These are phyloP conservation scores for Dicroscelio sp. DNA, from an alignment of 2,888 invertebrate species.

Conservation along the genomic window DNA sequence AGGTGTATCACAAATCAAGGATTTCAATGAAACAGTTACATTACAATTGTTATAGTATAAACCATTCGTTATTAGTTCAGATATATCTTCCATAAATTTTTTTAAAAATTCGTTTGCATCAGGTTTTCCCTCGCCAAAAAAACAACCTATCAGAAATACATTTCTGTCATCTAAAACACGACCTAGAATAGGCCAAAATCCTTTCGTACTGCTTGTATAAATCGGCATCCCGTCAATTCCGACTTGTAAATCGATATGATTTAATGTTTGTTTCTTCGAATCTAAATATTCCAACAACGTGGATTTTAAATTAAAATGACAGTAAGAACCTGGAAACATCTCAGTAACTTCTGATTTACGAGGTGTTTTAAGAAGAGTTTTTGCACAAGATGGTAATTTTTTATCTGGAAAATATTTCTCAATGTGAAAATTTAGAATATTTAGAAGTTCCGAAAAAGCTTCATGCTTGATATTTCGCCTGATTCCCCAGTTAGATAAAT, in stretches of 20 bases:
- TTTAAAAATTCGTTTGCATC: conserved; percentile 77
- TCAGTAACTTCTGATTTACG: background rate
- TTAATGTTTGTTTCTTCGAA: background rate
- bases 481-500: background rate
- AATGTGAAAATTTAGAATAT: background rate
- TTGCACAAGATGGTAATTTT: background rate
- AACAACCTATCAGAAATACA: conserved; percentile 76
- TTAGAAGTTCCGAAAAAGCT: background rate
- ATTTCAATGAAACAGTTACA: conserved; percentile 8
- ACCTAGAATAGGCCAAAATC: conserved; percentile 78
- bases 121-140: conserved; percentile 81
- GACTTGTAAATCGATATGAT: conserved; percentile 28
- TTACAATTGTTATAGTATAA: background rate
- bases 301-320: background rate
- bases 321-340: conserved; percentile 12
- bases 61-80: conserved; percentile 19
- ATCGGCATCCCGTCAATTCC: conserved; percentile 47
- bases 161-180: conserved; percentile 2
- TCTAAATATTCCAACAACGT: background rate
- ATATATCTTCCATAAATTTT: conserved; percentile 77
- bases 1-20: conserved; percentile 81
- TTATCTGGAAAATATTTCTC: background rate
- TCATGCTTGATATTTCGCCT: background rate
- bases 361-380: conserved; percentile 39
- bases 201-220: conserved; percentile 52